Percentiles rank a stretch among this genome's conserved stretches.
These are phyloP conservation scores for Proterorhinus semilunaris DNA, from an alignment of 2,113 vertebrate genomes.

Conservation along the genomic window DNA sequence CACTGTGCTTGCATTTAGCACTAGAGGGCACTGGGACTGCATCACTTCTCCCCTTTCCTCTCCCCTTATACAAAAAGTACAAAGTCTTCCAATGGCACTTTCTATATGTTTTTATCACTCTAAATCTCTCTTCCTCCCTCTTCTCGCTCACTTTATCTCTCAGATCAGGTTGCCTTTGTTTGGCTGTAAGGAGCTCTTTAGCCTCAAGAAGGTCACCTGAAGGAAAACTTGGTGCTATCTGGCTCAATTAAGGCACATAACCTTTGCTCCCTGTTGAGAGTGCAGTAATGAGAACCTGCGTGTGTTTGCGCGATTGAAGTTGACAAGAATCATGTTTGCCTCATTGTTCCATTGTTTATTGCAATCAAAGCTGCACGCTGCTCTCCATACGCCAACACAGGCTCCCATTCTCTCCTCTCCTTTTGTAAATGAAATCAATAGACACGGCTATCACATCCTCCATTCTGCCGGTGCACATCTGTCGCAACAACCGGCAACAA, in stretches of 20 bases:
- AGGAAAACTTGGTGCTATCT: slow-evolving; percentile 61
- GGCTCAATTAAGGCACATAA: slow-evolving; percentile 57
- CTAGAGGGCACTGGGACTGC: slow-evolving; percentile 78
- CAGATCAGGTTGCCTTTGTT: slow-evolving; percentile 51
- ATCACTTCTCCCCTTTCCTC: slow-evolving; percentile 19
- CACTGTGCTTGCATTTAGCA: slow-evolving; percentile 43
- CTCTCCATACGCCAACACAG: slow-evolving; percentile 28
- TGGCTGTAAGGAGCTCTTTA: slow-evolving; percentile 59
- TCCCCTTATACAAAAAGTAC: slow-evolving; percentile 34
- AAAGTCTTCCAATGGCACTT: slow-evolving; percentile 42
- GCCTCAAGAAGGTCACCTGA: slow-evolving; percentile 64
- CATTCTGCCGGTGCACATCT: slow-evolving; percentile 65
- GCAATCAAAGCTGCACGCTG: slow-evolving; percentile 43
- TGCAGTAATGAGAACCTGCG: slow-evolving; percentile 5
- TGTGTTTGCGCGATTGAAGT: slow-evolving; percentile 11
- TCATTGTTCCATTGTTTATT: slow-evolving; percentile 56
- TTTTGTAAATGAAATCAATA: slow-evolving; percentile 72
- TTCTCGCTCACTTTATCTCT: slow-evolving; percentile 53
- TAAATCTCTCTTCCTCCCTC: slow-evolving; percentile 54
- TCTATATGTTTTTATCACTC: slow-evolving; percentile 60
- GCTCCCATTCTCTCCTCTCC: slow-evolving; percentile 40
- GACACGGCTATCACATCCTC: slow-evolving; percentile 52
- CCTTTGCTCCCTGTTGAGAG: slow-evolving; percentile 39
- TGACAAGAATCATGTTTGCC: slow-evolving; percentile 39
- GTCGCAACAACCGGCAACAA: slow-evolving; percentile 63